These are phyloP conservation scores for Propithecus coquereli DNA, from an alignment of 2,113 vertebrate genomes.

Conservation along the genomic window DNA sequence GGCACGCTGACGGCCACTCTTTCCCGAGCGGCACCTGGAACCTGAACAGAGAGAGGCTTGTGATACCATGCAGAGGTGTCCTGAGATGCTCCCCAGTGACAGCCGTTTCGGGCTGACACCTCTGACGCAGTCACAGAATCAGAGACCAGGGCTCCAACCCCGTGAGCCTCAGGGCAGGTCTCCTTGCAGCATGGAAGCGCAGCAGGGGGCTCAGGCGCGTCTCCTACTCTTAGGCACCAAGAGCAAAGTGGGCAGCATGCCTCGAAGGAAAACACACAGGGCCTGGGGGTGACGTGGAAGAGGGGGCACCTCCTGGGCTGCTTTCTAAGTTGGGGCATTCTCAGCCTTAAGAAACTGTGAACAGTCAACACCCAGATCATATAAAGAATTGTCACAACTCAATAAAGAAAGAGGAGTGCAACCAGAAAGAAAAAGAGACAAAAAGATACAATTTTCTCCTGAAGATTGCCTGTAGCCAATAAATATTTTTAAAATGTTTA, in stretches of 20 bases:
- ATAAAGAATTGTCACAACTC: not conserved
- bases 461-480: not conserved
- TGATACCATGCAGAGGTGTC: not conserved
- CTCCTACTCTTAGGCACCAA: not conserved
- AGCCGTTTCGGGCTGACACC: rapidly evolving
- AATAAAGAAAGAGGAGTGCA: not conserved
- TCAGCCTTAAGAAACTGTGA: not conserved
- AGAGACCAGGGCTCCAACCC: not conserved
- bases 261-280: not conserved
- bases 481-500: not conserved
- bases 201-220: not conserved
- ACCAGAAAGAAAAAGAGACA: not conserved
- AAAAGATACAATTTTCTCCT: not conserved
- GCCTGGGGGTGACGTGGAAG: not conserved
- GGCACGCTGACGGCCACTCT: not conserved
- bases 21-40: not conserved
- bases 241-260: not conserved
- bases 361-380: not conserved
- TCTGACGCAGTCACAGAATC: not conserved
- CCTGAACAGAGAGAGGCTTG: not conserved
- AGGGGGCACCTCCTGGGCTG: not conserved
- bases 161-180: not conserved
- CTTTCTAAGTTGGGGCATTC: not conserved
- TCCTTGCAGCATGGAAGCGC: not conserved
- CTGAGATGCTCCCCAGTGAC: not conserved